Percentiles rank a stretch among this genome's conserved stretches.
phyloP scores from a whole-genome alignment of 1,140 invertebrate genomes.

The Bombus picipes region DNA sequence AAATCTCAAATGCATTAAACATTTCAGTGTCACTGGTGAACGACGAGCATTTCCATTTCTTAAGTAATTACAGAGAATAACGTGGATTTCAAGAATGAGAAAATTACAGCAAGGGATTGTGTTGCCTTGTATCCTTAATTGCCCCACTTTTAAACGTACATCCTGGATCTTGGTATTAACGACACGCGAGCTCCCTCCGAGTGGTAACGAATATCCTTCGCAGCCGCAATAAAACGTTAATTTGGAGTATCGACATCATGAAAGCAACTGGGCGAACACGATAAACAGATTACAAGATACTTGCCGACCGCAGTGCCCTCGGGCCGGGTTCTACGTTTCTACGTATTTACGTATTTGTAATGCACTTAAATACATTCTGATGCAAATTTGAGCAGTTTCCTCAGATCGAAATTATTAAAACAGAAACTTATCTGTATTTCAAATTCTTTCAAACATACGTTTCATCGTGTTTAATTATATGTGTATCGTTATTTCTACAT shows the following conservation, averaged over 20 bases:
- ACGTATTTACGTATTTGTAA: constrained; percentile 1
- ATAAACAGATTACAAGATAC: constrained; percentile 65
- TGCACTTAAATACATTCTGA: constrained; percentile 4
- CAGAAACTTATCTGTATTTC: neutral
- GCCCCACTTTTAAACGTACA: constrained; percentile 23
- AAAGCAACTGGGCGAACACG: constrained; percentile 42
- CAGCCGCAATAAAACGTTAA: constrained; percentile 55
- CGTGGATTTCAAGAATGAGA: neutral
- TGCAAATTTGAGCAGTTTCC: neutral
- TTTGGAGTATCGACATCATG: constrained; percentile 37
- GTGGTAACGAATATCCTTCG: constrained; percentile 30
- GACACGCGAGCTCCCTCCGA: constrained; percentile 17
- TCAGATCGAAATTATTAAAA: constrained; percentile 17
- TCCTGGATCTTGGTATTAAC: constrained; percentile 29
- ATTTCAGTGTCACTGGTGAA: neutral
- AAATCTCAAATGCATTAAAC: neutral
- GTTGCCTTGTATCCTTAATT: constrained; percentile 36
- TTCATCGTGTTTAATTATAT: neutral
- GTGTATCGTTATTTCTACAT: neutral
- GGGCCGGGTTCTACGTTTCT: constrained; percentile 30
- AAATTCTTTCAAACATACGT: neutral
- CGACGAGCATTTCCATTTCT: neutral
- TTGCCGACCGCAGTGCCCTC: constrained; percentile 37
- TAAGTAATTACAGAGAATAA: constrained; percentile 4
- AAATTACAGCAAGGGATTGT: constrained; percentile 22